These are phyloP conservation scores for Apis dorsata DNA, from an alignment of 1,140 invertebrate species.

Conservation along the genomic window DNA sequence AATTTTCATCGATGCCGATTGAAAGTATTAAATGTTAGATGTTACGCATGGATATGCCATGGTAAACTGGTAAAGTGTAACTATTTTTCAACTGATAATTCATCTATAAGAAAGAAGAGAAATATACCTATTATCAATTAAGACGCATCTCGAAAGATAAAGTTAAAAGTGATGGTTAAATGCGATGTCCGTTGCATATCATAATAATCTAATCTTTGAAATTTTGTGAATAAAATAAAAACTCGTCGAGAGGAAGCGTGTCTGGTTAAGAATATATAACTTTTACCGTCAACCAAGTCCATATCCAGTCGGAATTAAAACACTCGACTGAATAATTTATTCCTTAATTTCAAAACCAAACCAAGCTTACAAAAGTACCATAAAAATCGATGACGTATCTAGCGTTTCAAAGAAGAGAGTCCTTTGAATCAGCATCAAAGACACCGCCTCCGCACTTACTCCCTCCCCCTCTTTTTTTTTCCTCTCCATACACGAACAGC, in stretches of 20 bases:
- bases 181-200: neutral
- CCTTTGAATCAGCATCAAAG: constrained; percentile 37
- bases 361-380: neutral
- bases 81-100: no score
- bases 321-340: neutral
- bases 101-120: no score
- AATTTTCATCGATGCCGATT: neutral
- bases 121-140: no score
- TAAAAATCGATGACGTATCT: constrained; percentile 29
- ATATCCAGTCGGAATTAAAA: neutral
- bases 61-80: no score
- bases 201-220: neutral
- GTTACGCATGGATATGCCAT: no score
- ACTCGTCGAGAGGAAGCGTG: neutral
- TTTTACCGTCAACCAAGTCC: no score
- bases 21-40: neutral
- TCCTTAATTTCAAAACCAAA: constrained; percentile 17
- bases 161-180: neutral
- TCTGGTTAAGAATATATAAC: neutral
- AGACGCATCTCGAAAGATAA: no score
- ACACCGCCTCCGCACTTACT: neutral
- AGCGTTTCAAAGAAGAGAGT: neutral
- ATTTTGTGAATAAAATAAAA: neutral
- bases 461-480: neutral
- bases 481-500: neutral